Percentiles rank a stretch among this genome's conserved stretches.
Evolutionary conservation across 2,797 vertebrate species (phyloP).

Genomic region (Apodemus agrarius): DNA sequence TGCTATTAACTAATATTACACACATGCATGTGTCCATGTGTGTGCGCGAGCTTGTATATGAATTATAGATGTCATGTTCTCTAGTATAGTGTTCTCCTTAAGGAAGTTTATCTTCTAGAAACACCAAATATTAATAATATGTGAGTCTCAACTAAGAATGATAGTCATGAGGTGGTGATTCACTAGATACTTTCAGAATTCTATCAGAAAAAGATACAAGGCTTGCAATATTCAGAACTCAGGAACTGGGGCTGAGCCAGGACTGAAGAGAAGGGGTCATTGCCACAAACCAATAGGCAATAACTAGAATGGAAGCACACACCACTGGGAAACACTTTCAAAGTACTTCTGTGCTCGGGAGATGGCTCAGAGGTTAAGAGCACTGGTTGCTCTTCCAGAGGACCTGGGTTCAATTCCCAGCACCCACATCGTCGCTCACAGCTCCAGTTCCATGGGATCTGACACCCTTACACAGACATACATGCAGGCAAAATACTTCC

Average conservation of each 20-base stretch:
- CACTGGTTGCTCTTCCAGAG: too few relatives aligned
- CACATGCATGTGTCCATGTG: neutral
- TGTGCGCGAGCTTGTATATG: neutral
- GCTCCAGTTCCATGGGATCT: too few relatives aligned
- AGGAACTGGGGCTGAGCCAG: neutral
- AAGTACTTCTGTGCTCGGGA: neutral
- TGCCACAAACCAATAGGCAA: conserved; percentile 38
- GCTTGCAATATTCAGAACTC: conserved; percentile 54
- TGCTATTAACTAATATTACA: neutral
- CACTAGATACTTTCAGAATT: conserved; percentile 41
- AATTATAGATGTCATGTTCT: conserved; percentile 56
- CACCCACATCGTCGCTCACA: too few relatives aligned
- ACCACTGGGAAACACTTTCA: conserved; percentile 27
- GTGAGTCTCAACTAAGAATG: conserved; percentile 37
- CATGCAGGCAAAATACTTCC: conserved; percentile 14
- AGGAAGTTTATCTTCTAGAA: conserved; percentile 51
- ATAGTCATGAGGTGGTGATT: conserved; percentile 3
- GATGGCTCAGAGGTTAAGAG: too few relatives aligned
- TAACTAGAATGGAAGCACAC: neutral
- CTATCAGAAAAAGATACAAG: conserved; percentile 27
- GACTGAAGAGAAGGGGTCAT: neutral
- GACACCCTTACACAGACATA: too few relatives aligned
- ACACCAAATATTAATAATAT: conserved; percentile 59
- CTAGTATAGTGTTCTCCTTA: conserved; percentile 33
- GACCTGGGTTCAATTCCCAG: too few relatives aligned